Conservation (phyloP, 2,797 vertebrate genomes). For the Peromyscus aztecus region DNA sequence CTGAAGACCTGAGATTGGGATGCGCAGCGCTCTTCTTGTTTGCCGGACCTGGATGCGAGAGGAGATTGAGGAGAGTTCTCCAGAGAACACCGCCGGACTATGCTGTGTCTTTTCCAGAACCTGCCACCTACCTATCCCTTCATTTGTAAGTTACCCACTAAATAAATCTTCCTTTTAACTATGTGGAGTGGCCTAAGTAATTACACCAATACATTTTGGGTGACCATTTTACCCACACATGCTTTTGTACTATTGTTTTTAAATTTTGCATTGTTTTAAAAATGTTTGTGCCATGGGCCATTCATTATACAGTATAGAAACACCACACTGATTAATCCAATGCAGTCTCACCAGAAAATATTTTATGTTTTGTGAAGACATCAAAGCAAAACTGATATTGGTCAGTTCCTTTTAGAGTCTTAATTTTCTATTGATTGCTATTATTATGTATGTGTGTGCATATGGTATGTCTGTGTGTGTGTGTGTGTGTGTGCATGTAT, state of each 20-base stretch:
- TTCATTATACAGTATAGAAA: conserved; percentile 3
- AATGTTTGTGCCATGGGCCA: neutral
- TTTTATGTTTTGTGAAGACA: neutral
- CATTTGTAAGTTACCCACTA: no score
- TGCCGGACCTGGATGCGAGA: no score
- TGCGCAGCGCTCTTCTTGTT: no score
- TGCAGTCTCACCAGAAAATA: conserved; percentile 1
- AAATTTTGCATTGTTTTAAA: neutral
- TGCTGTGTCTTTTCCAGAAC: no score
- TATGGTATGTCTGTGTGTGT: neutral
- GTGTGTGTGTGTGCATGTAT: neutral
- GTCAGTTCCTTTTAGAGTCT: neutral
- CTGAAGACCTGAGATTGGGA: no score
- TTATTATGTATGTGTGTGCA: neutral
- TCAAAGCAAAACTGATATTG: conserved; percentile 10
- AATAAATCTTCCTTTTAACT: no score
- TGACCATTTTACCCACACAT: neutral
- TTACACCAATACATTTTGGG: neutral
- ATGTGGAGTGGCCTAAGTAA: no score
- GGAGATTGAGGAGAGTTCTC: no score
- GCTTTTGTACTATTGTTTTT: neutral
- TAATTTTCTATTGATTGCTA: neutral
- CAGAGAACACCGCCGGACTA: no score
- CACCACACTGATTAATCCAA: neutral
- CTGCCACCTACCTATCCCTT: no score